phyloP scores from a whole-genome alignment of 1,140 invertebrate genomes.

The Rhysida immarginata region DNA sequence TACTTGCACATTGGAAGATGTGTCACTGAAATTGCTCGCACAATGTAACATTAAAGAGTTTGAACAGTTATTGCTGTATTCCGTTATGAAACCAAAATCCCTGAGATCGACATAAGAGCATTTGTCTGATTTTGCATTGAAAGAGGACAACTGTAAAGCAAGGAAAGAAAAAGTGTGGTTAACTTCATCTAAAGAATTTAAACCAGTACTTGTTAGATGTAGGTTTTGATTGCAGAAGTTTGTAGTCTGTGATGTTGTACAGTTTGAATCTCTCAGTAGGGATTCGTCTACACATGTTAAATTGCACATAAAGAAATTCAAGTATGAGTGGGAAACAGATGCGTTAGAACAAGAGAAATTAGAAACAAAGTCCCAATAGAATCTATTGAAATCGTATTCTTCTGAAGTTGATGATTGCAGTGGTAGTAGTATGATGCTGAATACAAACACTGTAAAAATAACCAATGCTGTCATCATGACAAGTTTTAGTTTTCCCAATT shows the following conservation, averaged over 20 bases:
- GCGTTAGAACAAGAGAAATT: background rate
- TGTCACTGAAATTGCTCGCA: background rate
- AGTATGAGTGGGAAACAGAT: no score
- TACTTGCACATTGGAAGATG: background rate
- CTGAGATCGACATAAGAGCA: background rate
- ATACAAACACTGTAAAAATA: conserved; percentile 5
- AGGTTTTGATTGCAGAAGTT: background rate
- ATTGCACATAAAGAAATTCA: no score
- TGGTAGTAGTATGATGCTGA: conserved; percentile 10
- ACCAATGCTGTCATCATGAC: conserved; percentile 16
- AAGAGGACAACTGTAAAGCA: no score
- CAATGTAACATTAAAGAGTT: background rate
- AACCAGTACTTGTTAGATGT: background rate
- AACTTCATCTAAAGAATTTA: background rate
- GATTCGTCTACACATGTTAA: background rate
- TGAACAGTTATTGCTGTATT: background rate
- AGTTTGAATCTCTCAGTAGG: no score
- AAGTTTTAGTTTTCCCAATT: conserved; percentile 21
- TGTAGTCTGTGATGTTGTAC: background rate
- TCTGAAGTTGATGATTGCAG: background rate
- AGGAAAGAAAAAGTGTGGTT: background rate
- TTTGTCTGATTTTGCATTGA: background rate
- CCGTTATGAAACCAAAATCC: background rate
- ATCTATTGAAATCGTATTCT: background rate
- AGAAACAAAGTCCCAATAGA: background rate